A percentile compares a stretch with the other conserved stretches of the same genome.
phyloP scores from a whole-genome alignment of 2,797 vertebrate species.

The Triplophysa bombifrons region DNA sequence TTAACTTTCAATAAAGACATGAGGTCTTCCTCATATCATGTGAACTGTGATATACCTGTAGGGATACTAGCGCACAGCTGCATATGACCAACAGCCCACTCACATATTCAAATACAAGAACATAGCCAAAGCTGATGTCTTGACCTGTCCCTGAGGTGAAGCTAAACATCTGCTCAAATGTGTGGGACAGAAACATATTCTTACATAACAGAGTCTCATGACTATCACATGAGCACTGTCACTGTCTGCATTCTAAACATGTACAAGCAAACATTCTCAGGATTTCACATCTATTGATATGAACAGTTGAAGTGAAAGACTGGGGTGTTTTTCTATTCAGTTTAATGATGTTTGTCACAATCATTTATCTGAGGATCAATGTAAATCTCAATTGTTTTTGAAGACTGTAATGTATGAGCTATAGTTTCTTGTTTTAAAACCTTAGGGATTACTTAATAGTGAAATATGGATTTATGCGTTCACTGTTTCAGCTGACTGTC shows the following conservation, averaged over 20 bases:
- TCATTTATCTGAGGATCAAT: too few species aligned
- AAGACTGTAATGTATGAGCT: too few species aligned
- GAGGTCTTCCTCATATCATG: background rate
- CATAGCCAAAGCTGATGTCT: background rate
- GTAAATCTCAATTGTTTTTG: too few species aligned
- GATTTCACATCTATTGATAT: too few species aligned
- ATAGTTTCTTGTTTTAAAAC: too few species aligned
- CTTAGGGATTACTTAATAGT: too few species aligned
- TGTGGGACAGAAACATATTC: background rate
- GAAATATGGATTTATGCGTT: too few species aligned
- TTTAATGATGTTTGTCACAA: too few species aligned
- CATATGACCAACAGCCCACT: background rate
- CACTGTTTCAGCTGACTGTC: too few species aligned
- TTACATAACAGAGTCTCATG: constrained; percentile 34
- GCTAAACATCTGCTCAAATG: background rate
- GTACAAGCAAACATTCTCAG: background rate
- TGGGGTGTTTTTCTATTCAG: too few species aligned
- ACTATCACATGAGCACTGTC: constrained; percentile 22
- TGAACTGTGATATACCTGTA: background rate
- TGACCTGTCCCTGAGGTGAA: background rate
- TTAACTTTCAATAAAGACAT: too few species aligned
- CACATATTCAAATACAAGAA: background rate
- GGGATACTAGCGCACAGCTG: constrained; percentile 15
- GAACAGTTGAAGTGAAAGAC: too few species aligned
- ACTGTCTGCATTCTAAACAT: background rate